Evolutionary conservation across 2,888 invertebrate genomes (phyloP), one percentile per base, ranked within the genome.

Genomic region (Stenodema calcarata): DNA sequence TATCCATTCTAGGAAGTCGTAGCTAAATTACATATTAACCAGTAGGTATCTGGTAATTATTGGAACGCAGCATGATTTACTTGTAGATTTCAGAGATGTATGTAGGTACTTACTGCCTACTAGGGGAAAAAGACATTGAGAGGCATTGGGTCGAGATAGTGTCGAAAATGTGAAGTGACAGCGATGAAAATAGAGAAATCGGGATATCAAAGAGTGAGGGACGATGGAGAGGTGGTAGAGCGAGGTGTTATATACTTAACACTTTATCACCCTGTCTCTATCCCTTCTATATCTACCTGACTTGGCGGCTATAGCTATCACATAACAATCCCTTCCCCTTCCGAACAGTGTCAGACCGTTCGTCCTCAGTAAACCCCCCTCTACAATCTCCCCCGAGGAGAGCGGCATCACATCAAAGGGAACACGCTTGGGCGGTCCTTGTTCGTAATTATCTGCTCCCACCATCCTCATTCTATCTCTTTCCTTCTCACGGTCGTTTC

Each of bases 391-490:
- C 76, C 42, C 14, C 41, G 44, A 54, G 80, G 42, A 70, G 28
- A 73, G 84, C 84, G 84, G 84, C 84, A 44, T 84, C 44, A 82
- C 41, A 84, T 84, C 84, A 84, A 84, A 84, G 84, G 84, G 84
- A 84, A 84, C 84, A 73, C 73, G 84, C 84, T 73, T 84, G 84
- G 84, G 84, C 84, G 84, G 84, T 84, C 84, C 84, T 73, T 42
- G 54, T 84, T 28, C 42, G 84, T 84, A 84, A 84, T 84, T 84
- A 84, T 84, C 70, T 47, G 73, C 84, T 84, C 84, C 80, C 44
- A 35, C 78, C 78, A 42, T 44, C 44, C 78, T 78, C 78, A 12
- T 27, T 42, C 44, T 42, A 16, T 78, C 44, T 78, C 47, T 44
- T 23, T 76, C 44, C 16, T 23, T 30, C 41, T n/a, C 62, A 23